Conservation (phyloP, 2,113 vertebrate genomes). For the Halcyon malimbica region DNA sequence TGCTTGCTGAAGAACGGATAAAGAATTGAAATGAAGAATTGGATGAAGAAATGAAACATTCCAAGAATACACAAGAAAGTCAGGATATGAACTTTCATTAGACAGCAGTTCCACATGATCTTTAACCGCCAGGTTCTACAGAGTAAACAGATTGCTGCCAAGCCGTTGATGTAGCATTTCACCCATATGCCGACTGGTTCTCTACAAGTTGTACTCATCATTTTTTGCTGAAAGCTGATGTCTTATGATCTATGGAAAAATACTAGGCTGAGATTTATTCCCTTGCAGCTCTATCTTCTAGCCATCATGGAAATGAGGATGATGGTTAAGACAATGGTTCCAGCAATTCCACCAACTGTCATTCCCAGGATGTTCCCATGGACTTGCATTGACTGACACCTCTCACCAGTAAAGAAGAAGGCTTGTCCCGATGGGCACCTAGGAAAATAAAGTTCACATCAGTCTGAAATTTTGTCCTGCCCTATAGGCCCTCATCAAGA, state of each 20-base stretch:
- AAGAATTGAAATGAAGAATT: neutral
- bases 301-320: constrained; percentile 43
- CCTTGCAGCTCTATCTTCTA: neutral
- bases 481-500: neutral
- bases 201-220: neutral
- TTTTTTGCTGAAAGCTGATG: neutral
- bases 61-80: neutral
- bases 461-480: neutral
- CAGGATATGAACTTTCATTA: neutral
- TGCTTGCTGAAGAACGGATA: neutral
- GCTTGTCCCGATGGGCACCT: constrained; percentile 73
- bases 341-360: constrained; percentile 52
- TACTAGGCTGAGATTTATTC: neutral
- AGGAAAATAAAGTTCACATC: neutral
- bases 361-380: constrained; percentile 67
- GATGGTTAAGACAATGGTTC: constrained; percentile 54
- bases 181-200: neutral
- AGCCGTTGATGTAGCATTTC: neutral
- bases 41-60: neutral
- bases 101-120: neutral
- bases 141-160: neutral
- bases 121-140: neutral
- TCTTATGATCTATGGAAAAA: neutral
- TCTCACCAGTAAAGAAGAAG: constrained; percentile 75
- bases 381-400: constrained; percentile 72